Conservation (phyloP, 2,888 invertebrate genomes). For the Cheilosia soror region DNA sequence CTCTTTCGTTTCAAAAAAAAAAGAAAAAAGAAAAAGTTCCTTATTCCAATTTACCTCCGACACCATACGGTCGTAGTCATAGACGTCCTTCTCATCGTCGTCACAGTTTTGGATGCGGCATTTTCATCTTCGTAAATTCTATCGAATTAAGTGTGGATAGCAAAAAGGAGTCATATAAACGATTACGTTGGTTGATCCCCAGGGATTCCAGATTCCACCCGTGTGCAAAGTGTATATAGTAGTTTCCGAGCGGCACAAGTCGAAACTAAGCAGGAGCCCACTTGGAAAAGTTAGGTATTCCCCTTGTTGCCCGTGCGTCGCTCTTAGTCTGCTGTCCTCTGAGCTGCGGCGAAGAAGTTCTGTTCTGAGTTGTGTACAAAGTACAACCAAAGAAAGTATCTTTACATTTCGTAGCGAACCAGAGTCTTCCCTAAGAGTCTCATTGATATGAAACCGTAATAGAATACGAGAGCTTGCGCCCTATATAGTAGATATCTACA, state of each 20-base stretch:
- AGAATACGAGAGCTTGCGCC: conserved; percentile 59
- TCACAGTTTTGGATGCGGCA: conserved; percentile 63
- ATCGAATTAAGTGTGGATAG: conserved; percentile 75
- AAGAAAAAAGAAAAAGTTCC: conserved; percentile 12
- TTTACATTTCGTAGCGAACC: conserved; percentile 11
- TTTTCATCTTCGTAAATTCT: conserved; percentile 72
- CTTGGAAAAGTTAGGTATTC: conserved; percentile 39
- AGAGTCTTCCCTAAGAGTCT: conserved; percentile 41
- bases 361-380: conserved; percentile 39
- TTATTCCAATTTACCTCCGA: conserved; percentile 63
- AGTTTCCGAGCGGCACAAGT: conserved; percentile 42
- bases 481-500: conserved; percentile 19
- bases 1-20: conserved; percentile 24
- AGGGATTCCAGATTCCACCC: conserved; percentile 75
- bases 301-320: conserved; percentile 19
- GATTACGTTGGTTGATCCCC: conserved; percentile 78
- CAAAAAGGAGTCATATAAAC: conserved; percentile 78
- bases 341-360: conserved; percentile 24
- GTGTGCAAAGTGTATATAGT: conserved; percentile 58
- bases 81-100: conserved; percentile 31
- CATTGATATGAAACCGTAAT: conserved; percentile 71
- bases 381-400: conserved; percentile 22
- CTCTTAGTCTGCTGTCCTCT: not conserved
- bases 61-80: conserved; percentile 22
- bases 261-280: conserved; percentile 29